Conservation (phyloP, 1,140 invertebrate genomes). For the Diprion similis region DNA sequence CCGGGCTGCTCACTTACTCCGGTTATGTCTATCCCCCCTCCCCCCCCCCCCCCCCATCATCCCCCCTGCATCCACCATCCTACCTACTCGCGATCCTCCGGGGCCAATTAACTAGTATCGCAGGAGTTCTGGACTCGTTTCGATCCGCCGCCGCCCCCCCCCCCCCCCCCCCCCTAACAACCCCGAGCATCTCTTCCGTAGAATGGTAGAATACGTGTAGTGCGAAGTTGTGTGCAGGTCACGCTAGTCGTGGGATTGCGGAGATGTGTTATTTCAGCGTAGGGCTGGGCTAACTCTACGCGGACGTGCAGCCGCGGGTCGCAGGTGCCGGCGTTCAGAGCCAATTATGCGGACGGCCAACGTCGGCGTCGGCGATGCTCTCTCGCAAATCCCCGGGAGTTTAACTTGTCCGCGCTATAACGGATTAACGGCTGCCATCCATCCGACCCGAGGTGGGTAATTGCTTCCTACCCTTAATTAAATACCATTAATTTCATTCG, state of each 20-base stretch:
- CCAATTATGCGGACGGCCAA: slow-evolving; percentile 4
- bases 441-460: not conserved
- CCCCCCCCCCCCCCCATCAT: not conserved
- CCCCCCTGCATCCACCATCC: not conserved
- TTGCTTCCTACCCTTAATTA: slow-evolving; percentile 7
- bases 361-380: not conserved
- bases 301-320: not conserved
- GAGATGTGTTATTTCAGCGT: not conserved
- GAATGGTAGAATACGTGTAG: too few species aligned
- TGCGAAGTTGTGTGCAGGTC: not conserved
- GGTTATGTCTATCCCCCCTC: not conserved
- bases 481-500: slow-evolving; percentile 8
- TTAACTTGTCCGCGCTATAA: slow-evolving; percentile 7
- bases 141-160: not conserved
- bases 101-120: not conserved
- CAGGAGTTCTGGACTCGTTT: not conserved
- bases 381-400: slow-evolving; percentile 1
- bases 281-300: not conserved
- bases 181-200: too few species aligned
- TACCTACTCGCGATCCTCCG: not conserved
- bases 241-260: not conserved
- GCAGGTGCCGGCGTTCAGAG: slow-evolving; percentile 6
- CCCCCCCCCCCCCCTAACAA: not conserved
- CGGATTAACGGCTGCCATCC: slow-evolving; percentile 6
- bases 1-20: not conserved